These are phyloP conservation scores for Manacus vitellinus DNA, from an alignment of 2,113 vertebrate genomes.

Conservation along the genomic window DNA sequence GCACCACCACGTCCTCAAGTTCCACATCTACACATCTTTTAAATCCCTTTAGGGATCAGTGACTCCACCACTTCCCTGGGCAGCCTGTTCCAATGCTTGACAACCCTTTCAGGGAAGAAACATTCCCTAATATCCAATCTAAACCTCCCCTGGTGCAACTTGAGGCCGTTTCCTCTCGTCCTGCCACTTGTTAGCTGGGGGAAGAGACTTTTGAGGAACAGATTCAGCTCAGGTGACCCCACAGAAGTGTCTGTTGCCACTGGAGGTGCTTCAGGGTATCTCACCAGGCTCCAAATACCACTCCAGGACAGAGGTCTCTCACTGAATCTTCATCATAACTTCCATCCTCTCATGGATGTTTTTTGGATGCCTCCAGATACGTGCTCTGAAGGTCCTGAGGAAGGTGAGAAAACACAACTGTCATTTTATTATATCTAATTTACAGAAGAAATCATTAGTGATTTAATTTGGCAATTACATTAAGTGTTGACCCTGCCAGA, in stretches of 20 bases:
- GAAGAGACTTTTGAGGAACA: background rate
- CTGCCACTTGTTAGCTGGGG: background rate
- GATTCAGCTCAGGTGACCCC: background rate
- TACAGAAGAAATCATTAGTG: background rate
- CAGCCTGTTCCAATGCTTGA: background rate
- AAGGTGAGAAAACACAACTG: background rate
- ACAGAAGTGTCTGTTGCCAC: background rate
- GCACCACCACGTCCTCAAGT: background rate
- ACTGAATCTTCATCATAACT: background rate
- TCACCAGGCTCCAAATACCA: background rate
- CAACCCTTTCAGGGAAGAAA: background rate
- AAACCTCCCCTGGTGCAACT: background rate
- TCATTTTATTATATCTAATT: background rate
- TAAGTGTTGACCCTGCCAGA: background rate
- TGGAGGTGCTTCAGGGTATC: background rate
- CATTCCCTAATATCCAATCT: background rate
- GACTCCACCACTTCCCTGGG: background rate
- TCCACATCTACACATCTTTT: accelerated
- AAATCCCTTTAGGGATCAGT: background rate
- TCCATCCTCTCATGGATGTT: background rate
- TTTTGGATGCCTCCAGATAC: background rate
- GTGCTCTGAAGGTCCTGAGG: background rate
- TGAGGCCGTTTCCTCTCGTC: background rate
- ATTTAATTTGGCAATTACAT: background rate
- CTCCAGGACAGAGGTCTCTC: background rate